Percentiles rank a stretch among this genome's conserved stretches.
Conservation (phyloP, 2,113 vertebrate species). For the Anoura caudifer region DNA sequence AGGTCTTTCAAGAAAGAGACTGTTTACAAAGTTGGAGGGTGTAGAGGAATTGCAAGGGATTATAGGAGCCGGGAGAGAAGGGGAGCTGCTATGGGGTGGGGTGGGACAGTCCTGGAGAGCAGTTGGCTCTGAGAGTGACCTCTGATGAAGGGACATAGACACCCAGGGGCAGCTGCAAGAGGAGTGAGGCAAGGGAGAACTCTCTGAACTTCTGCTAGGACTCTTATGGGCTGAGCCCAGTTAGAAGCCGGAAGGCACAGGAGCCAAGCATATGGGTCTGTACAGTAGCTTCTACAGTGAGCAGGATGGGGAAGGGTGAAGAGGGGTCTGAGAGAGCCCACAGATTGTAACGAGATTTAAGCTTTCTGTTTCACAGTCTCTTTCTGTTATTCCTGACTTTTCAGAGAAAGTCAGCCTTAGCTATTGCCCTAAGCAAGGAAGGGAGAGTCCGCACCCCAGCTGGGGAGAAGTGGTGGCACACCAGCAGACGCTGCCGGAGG, state of each 20-base stretch:
- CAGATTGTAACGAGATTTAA: background rate
- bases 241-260: background rate
- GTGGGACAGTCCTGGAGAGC: background rate
- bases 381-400: background rate
- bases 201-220: background rate
- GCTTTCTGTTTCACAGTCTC: background rate
- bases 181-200: background rate
- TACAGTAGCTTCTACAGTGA: fast-evolving
- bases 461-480: background rate
- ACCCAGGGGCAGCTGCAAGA: background rate
- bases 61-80: background rate
- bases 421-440: background rate
- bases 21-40: background rate
- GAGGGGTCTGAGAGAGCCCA: background rate
- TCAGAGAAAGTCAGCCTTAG: background rate
- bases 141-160: background rate
- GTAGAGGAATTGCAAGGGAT: background rate
- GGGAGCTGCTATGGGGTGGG: no score
- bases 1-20: background rate
- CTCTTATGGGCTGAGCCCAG: background rate
- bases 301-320: no score
- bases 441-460: fast-evolving
- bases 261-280: background rate
- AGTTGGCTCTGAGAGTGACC: background rate
- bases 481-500: no score